phyloP scores from a whole-genome alignment of 2,888 invertebrate species.

The Heterodera filipjevi region DNA sequence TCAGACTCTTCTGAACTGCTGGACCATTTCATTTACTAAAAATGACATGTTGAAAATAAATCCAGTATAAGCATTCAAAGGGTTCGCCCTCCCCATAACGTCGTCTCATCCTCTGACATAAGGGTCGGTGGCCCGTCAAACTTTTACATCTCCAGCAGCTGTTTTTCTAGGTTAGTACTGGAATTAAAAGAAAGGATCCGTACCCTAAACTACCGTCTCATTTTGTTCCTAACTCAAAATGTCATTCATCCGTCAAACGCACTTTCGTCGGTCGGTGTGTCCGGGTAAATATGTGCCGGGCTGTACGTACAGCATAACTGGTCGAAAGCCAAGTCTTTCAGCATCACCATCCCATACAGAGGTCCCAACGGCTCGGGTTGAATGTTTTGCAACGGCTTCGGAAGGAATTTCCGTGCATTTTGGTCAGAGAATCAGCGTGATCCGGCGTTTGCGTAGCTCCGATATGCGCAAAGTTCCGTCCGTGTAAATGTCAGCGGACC shows the following conservation, averaged over 20 bases:
- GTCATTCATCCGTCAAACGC: neutral
- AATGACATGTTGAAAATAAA: neutral
- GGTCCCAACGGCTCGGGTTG: neutral
- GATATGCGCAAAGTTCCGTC: neutral
- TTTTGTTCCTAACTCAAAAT: neutral
- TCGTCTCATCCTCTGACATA: too few relatives aligned
- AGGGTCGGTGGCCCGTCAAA: too few relatives aligned
- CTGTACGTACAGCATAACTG: neutral
- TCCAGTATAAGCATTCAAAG: too few relatives aligned
- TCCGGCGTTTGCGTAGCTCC: neutral
- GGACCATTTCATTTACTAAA: slow-evolving; percentile 7
- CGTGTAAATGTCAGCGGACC: neutral
- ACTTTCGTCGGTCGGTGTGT: neutral
- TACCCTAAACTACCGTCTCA: too few relatives aligned
- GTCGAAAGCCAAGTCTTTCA: neutral
- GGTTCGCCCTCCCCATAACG: too few relatives aligned
- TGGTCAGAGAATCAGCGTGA: neutral
- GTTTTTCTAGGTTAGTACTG: too few relatives aligned
- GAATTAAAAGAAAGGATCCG: too few relatives aligned
- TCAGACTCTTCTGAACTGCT: neutral
- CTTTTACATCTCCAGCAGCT: too few relatives aligned
- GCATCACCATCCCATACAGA: neutral
- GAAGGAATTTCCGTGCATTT: neutral
- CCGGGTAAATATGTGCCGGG: neutral
- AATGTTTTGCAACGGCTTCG: neutral